A percentile compares a stretch with the other conserved stretches of the same genome.
Conservation (phyloP, 64 coral and sea anemone genomes). For the Dendronephthya gigantea region DNA sequence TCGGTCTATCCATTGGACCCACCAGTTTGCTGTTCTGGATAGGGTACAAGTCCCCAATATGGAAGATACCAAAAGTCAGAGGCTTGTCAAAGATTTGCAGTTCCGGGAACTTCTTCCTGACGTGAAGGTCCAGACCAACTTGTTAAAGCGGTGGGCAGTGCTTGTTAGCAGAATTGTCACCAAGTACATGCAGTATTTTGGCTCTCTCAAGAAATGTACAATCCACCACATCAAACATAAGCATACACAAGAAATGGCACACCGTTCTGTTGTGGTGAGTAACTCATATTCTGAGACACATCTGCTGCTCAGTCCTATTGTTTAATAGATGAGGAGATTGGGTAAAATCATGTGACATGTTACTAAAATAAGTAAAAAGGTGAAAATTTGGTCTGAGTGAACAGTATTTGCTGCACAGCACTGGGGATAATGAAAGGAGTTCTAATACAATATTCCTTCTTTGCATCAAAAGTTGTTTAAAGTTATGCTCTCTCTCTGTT, state of each 20-base stretch:
- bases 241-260: background rate
- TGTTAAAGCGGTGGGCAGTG: background rate
- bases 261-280: background rate
- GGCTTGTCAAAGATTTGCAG: background rate
- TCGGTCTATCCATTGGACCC: constrained; percentile 30
- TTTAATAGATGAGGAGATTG: no score
- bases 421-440: no score
- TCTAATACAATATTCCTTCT: no score
- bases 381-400: no score
- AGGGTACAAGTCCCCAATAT: no score
- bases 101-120: background rate
- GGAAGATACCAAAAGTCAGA: no score
- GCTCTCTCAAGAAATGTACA: background rate
- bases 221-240: background rate
- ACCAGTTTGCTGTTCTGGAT: constrained; percentile 22
- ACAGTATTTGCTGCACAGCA: no score
- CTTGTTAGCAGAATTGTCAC: background rate
- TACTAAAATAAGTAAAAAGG: no score
- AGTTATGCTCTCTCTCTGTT: background rate
- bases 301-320: no score
- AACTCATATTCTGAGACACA: no score
- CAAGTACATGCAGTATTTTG: background rate
- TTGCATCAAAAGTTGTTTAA: background rate
- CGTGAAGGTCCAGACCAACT: background rate
- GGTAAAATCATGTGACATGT: no score